Percentiles rank a stretch among this genome's conserved stretches.
phyloP scores from a whole-genome alignment of 2,113 vertebrate species.

The Channa maculata region DNA sequence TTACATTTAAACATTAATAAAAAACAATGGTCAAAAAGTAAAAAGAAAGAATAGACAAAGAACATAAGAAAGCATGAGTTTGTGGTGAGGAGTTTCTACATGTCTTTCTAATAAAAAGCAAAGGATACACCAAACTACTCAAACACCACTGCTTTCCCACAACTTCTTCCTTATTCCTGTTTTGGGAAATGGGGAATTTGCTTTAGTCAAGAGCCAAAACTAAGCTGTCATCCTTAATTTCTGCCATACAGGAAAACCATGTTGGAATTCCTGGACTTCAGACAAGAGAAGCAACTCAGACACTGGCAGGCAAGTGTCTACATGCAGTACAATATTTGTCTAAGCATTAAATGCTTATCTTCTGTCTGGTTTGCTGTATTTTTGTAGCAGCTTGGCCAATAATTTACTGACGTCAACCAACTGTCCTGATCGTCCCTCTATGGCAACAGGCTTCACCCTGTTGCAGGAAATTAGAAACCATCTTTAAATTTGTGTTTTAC shows the following conservation, averaged over 20 bases:
- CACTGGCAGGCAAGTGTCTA: slow-evolving; percentile 72
- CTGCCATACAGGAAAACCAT: slow-evolving; percentile 71
- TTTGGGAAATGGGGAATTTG: slow-evolving; percentile 59
- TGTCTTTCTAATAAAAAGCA: background rate
- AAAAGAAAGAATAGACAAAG: slow-evolving; percentile 9
- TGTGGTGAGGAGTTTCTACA: background rate
- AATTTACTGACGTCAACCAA: slow-evolving; percentile 72
- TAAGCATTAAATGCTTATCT: slow-evolving; percentile 75
- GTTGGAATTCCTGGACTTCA: slow-evolving; percentile 78
- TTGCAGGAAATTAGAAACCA: slow-evolving; percentile 64
- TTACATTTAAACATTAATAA: background rate
- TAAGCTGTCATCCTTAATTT: slow-evolving; percentile 70
- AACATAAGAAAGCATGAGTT: background rate
- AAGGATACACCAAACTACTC: background rate
- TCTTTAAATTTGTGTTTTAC: slow-evolving; percentile 35
- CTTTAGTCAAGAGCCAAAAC: slow-evolving; percentile 54
- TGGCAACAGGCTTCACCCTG: slow-evolving; percentile 51
- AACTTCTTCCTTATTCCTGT: slow-evolving; percentile 35
- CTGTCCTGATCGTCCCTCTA: slow-evolving; percentile 67
- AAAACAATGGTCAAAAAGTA: background rate
- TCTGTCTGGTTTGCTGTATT: slow-evolving; percentile 77
- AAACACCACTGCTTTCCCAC: slow-evolving; percentile 18
- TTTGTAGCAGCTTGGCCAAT: slow-evolving; percentile 73
- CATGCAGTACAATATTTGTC: slow-evolving; percentile 70
- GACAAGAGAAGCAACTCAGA: slow-evolving; percentile 73